Evolutionary conservation across 2,113 vertebrate genomes (phyloP).

Genomic region (Mus spicilegus): DNA sequence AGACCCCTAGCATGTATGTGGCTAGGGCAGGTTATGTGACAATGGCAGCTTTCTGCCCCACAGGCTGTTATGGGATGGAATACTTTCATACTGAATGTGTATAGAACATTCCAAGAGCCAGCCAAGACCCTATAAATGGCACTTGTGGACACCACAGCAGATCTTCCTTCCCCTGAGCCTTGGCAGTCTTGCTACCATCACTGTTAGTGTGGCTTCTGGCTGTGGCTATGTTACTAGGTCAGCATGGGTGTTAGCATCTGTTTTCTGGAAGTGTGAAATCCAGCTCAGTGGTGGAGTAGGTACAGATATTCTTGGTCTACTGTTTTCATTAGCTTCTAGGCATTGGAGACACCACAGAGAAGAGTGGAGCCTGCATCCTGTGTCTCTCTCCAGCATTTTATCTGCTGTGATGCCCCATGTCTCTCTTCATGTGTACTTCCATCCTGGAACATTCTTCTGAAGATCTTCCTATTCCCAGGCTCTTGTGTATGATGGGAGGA

Average conservation of each 20-base stretch:
- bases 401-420: rapidly evolving
- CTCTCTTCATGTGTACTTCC: neutral
- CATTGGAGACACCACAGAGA: rapidly evolving
- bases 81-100: no score
- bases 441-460: neutral
- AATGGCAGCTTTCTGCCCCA: rapidly evolving
- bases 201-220: no score
- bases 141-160: no score
- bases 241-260: neutral
- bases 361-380: rapidly evolving
- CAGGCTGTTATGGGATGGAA: rapidly evolving
- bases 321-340: rapidly evolving
- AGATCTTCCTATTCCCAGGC: no score
- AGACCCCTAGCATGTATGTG: rapidly evolving
- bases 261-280: neutral
- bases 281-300: neutral
- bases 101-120: rapidly evolving
- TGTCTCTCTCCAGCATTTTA: rapidly evolving
- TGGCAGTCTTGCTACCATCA: neutral
- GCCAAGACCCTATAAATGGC: neutral
- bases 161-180: no score
- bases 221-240: neutral
- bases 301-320: neutral
- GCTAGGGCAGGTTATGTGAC: rapidly evolving
- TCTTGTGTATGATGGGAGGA: no score